These are phyloP conservation scores for Uloborus plumipes DNA, from an alignment of 2,888 invertebrate species.

Conservation along the genomic window DNA sequence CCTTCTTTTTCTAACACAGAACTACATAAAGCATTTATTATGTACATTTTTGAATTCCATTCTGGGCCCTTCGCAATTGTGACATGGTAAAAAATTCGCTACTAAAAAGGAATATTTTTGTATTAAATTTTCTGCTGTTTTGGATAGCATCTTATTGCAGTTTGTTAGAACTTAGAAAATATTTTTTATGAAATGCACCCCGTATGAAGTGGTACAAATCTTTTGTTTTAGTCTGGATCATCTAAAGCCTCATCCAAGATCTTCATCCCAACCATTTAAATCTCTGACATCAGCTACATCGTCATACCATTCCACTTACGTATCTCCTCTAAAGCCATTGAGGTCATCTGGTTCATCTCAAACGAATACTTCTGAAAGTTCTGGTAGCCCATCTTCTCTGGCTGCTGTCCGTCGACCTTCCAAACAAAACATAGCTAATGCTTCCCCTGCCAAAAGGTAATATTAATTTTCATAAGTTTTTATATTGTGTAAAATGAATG, in stretches of 20 bases:
- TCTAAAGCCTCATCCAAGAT: slow-evolving; percentile 53
- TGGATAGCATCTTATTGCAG: no score
- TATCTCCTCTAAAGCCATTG: slow-evolving; percentile 65
- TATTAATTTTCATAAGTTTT: background rate
- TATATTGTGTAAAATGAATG: no score
- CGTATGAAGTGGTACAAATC: background rate
- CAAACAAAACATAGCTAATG: slow-evolving; percentile 19
- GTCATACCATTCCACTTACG: slow-evolving; percentile 55
- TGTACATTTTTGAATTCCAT: no score
- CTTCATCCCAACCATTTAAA: slow-evolving; percentile 65
- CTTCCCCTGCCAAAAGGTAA: slow-evolving; percentile 52
- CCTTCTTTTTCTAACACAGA: no score
- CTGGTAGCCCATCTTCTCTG: background rate
- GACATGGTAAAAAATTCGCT: no score
- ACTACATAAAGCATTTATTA: no score
- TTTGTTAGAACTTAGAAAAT: no score
- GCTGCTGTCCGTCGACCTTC: slow-evolving; percentile 19
- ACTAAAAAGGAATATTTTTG: no score
- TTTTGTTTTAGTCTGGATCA: slow-evolving; percentile 49
- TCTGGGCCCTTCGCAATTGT: no score
- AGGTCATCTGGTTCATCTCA: slow-evolving; percentile 25
- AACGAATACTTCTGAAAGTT: slow-evolving; percentile 1
- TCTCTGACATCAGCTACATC: slow-evolving; percentile 39
- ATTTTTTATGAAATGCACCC: background rate
- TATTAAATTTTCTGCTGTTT: no score